Conservation (phyloP, 2,888 invertebrate species). For the Dryocosmus kuriphilus region DNA sequence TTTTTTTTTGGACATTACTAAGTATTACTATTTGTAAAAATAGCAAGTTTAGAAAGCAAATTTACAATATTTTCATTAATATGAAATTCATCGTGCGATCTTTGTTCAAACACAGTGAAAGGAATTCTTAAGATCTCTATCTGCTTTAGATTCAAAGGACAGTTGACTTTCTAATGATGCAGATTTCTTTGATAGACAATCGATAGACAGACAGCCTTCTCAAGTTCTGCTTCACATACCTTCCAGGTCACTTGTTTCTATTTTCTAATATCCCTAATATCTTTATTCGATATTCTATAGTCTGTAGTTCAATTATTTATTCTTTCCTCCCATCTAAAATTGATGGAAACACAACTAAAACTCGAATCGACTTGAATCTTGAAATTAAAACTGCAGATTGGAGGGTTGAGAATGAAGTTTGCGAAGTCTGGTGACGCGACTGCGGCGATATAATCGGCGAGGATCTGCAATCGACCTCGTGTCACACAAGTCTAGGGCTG, state of each 20-base stretch:
- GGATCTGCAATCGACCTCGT: neutral
- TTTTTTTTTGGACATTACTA: too few species aligned
- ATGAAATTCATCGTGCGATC: neutral
- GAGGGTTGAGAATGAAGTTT: neutral
- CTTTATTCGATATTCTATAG: neutral
- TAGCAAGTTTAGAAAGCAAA: too few species aligned
- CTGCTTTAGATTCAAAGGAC: neutral
- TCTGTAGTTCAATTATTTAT: neutral
- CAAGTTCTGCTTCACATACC: neutral
- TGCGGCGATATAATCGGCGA: conserved; percentile 22
- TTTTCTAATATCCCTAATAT: neutral
- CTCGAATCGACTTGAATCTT: neutral
- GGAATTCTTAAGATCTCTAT: neutral
- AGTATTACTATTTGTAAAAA: too few species aligned
- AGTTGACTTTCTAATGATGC: neutral
- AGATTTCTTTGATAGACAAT: conserved; percentile 3
- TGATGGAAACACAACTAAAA: neutral
- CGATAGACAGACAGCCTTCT: neutral
- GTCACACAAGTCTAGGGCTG: conserved; percentile 12
- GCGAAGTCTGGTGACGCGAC: conserved; percentile 40
- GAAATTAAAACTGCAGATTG: neutral
- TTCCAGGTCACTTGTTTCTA: neutral
- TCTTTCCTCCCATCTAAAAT: neutral
- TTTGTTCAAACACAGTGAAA: neutral
- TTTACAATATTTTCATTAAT: neutral